Evolutionary conservation across 2,797 vertebrate species (phyloP), one percentile per base, ranked within the genome.

Genomic region (Spinus olivaceus): DNA sequence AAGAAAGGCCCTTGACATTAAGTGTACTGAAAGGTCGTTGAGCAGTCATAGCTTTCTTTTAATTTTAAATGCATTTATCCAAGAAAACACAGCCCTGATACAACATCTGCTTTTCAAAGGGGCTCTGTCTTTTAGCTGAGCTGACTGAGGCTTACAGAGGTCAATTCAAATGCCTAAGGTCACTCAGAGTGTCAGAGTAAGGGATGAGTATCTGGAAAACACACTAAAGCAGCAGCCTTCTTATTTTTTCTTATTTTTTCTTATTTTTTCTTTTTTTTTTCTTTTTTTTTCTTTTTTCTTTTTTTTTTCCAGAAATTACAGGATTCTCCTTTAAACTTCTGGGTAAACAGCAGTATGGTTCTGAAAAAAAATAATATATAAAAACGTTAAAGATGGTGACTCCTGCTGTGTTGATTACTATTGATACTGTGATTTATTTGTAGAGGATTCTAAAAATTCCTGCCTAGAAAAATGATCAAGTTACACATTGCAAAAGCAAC

Each of bases 31-130:
- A 95, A 97, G 96, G 95, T 95, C 95, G 84, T 79, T 80, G 87
- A 90, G 73, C 89, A 94, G 92, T 90, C 91, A 66, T 86, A 91
- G 90, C 85, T 96, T 94, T 90, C 82, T 95, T 95, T 96, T 94
- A 91, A 94, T 96, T 96, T 95, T 88, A 92, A 92, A 92, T 94
- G 70, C 64, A 74, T 94, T 96, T 97, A 86, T 86, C 94, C 77
- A 86, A 66, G 91, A 90, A 92, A 96, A 86, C 3, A 27, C 69
- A 61, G 60, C 64, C 47, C 85, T 95, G 85, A 67, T 88, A 39
- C 60, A 91, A 61, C 82, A 94, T 94, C 87, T 96, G 85, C 77
- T 90, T 96, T 95, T 94, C 87, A 95, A 92, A 94, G 54, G 33
- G 72, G 25, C 61, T 90, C 60, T 91, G 73, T 86, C 77, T 94